phyloP scores from a whole-genome alignment of 2,797 vertebrate genomes.

The Echiichthys vipera region DNA sequence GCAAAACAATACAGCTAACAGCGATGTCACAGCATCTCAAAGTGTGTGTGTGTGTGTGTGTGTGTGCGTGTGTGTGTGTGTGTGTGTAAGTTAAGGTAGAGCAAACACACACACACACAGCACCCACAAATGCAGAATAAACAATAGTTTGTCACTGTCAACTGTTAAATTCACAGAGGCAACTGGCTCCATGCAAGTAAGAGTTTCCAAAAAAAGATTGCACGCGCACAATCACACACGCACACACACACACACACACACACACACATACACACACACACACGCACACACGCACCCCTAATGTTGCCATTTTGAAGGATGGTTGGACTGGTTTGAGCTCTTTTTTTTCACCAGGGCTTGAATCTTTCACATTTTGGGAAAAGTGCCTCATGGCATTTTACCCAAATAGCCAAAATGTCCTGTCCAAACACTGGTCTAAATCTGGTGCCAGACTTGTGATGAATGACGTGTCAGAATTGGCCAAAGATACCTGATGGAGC shows the following conservation, averaged over 20 bases:
- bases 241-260: background rate
- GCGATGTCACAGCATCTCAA: slow-evolving; percentile 61
- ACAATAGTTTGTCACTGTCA: slow-evolving; percentile 68
- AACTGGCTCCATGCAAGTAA: slow-evolving; percentile 49
- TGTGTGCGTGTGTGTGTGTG: slow-evolving; percentile 2
- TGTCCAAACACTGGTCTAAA: background rate
- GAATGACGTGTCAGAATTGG: background rate
- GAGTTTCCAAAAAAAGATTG: slow-evolving; percentile 35
- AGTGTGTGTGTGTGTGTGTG: slow-evolving; percentile 44
- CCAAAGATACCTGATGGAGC: too few species aligned
- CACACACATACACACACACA: slow-evolving; percentile 7
- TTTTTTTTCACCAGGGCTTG: background rate
- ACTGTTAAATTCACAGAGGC: slow-evolving; percentile 59
- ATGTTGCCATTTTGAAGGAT: background rate
- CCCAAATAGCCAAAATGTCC: background rate
- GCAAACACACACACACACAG: slow-evolving; percentile 2
- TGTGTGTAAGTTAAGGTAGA: too few species aligned
- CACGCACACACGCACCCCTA: background rate
- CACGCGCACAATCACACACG: slow-evolving; percentile 1
- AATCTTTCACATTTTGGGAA: background rate
- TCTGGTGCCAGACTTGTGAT: background rate
- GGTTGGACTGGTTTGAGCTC: slow-evolving; percentile 4
- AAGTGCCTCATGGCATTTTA: slow-evolving; percentile 4
- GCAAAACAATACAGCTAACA: slow-evolving; percentile 65
- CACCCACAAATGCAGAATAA: slow-evolving; percentile 49